A percentile compares a stretch with the other conserved stretches of the same genome.
Evolutionary conservation across 2,113 vertebrate species (phyloP).

Genomic region (Tetrax tetrax): DNA sequence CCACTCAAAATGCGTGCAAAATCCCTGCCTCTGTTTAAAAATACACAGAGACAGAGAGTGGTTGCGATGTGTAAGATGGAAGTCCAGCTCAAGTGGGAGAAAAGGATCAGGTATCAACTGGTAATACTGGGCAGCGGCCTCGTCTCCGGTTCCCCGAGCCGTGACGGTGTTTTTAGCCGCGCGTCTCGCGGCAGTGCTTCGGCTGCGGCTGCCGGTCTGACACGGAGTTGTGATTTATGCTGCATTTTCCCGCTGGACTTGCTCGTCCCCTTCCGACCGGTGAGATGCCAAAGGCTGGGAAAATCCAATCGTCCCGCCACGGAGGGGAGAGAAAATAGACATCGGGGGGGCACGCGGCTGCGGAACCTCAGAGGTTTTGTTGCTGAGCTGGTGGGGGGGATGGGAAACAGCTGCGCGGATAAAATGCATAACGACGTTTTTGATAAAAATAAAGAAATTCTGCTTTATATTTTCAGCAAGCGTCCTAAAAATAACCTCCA

Average conservation of each 20-base stretch:
- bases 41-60: background rate
- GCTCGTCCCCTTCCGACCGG: background rate
- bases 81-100: background rate
- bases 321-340: background rate
- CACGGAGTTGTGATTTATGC: background rate
- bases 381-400: rapidly evolving
- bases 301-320: background rate
- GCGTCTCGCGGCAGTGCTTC: rapidly evolving
- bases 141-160: rapidly evolving
- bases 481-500: slow-evolving; percentile 56
- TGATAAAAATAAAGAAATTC: background rate
- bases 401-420: rapidly evolving
- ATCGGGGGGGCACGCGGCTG: rapidly evolving
- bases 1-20: background rate
- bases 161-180: background rate
- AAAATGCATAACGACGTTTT: background rate
- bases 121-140: rapidly evolving
- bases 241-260: background rate
- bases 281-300: background rate
- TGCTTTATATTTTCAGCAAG: background rate
- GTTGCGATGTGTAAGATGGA: background rate
- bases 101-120: rapidly evolving
- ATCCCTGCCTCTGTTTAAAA: background rate
- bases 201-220: background rate
- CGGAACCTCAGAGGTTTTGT: background rate